Base-by-base conservation (phyloP, 2,888 invertebrate genomes). In the Eueremaeus valkanovi region DNA sequence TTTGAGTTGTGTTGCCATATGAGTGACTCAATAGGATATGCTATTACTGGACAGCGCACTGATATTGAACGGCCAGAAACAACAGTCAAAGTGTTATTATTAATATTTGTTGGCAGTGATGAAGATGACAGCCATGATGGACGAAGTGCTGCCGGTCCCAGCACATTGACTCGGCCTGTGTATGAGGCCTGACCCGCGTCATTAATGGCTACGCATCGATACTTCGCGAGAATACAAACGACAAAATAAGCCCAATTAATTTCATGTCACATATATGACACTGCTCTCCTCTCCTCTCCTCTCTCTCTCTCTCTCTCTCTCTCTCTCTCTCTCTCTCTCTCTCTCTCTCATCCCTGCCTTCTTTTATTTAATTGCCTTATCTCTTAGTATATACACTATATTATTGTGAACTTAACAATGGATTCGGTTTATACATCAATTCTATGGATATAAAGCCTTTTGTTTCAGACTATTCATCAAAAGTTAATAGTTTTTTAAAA, bases 21-120 rank as follows among this genome's bases (percentile, higher is more conserved):
- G 81, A 95, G 92, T 63, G 90, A 90, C 81, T 93, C 92, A 79
- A 96, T 92, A 16, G 96, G 96, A 85, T 93, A 93, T 55, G 96
- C 96, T 78, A 95, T 93, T 51, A 95, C 95, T 0, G 95, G 95
- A 83, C 96, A 96, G 83, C 89, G 89, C 76, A 92, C 85, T 74
- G 88, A 87, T 79, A 92, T 85, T 76, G 88, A 88, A 83, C 90
- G 89, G 66, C 91, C 91, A 18, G 91, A 90, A 18, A 92, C 90
- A 3, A 91, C 91, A 45, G 91, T 91, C 79, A 91, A 36, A 55
- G 31, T 49, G 31, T 72, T 61, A 70, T 68, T 68, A 68, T 70
- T 70, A 70, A 70, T 89, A 85, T 91, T 91, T 33, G 89, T 40
- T n/a, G 45, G 29, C 11, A 18, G 18, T 18, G 72, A 72, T 40